Evolutionary conservation across 2,888 invertebrate genomes (phyloP).

Genomic region (Petrolisthes manimaculis): DNA sequence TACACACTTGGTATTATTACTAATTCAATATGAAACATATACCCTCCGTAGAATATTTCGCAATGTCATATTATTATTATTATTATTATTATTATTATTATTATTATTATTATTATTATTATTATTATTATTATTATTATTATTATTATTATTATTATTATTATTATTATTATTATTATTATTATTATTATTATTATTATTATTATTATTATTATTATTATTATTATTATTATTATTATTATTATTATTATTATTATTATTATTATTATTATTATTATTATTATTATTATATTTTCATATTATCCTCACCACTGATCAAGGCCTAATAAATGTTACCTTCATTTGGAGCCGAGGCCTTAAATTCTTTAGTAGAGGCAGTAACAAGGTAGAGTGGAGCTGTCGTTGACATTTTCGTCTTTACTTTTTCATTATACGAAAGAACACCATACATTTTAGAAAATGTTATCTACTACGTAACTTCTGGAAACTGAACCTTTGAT

Average conservation of each 20-base stretch:
- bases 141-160: slow-evolving; percentile 12
- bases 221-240: slow-evolving; percentile 26
- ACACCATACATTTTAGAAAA: no score
- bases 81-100: slow-evolving; percentile 26
- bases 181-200: slow-evolving; percentile 27
- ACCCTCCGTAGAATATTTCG: neutral
- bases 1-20: no score
- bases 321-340: no score
- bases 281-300: neutral
- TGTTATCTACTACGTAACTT: no score
- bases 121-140: slow-evolving; percentile 22
- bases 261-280: slow-evolving; percentile 29
- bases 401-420: no score
- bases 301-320: no score
- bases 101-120: slow-evolving; percentile 27
- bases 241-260: slow-evolving; percentile 27
- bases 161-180: slow-evolving; percentile 26
- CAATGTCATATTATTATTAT: neutral
- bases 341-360: no score
- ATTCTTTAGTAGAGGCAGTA: no score
- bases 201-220: slow-evolving; percentile 28
- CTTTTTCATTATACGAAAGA: no score
- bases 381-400: no score
- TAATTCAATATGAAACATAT: no score
- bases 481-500: no score